Evolutionary conservation across 2,113 vertebrate genomes (phyloP), one percentile per base, ranked within the genome.

Genomic region (Melanerpes aurifrons): DNA sequence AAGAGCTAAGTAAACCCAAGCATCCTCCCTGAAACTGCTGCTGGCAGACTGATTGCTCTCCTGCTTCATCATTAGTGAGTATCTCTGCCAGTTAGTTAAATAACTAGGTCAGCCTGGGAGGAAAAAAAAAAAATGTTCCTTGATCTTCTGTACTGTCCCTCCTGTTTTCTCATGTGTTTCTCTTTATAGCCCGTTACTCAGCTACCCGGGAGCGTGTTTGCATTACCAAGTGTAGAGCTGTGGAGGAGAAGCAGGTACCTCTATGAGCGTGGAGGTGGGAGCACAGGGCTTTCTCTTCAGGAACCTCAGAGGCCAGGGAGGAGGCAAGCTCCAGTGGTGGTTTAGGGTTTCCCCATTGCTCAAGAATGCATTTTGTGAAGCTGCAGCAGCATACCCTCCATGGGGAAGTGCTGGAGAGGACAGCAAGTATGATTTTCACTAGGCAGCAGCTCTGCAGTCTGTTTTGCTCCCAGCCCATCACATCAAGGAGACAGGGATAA

Each of bases 121-220:
- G 43, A 40, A 21, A 12, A 7, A 58, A 80, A 79, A 90, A 73
- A 67, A 10, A 53, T 43, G 50, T 88, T 92, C 70, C 82, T 93
- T 95, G 95, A 88, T 94, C 91, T 92, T 90, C 82, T 94, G 69
- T 86, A 66, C 80, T 90, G 76, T 88, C 94, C 90, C 92, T 95
- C 91, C 85, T 93, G 90, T 78, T 94, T 90, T 72, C 58, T 66
- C 70, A 17, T 83, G 94, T 86, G 86, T 94, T 94, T 95, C 89
- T 92, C 91, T 94, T 92, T 91, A 80, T 80, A 94, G 78, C 61
- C 75, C 43, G 3, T 61, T 92, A 93, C 89, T 95, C 91, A 89
- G 82, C 84, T 92, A n/a, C 64, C 28, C 12, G 13, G 68, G n/a
- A 89, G 47, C 0, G 1, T 10, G 12, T 72, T 75, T 86, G 64